Conservation (phyloP, 2,797 vertebrate species). For the Hydrophis major region DNA sequence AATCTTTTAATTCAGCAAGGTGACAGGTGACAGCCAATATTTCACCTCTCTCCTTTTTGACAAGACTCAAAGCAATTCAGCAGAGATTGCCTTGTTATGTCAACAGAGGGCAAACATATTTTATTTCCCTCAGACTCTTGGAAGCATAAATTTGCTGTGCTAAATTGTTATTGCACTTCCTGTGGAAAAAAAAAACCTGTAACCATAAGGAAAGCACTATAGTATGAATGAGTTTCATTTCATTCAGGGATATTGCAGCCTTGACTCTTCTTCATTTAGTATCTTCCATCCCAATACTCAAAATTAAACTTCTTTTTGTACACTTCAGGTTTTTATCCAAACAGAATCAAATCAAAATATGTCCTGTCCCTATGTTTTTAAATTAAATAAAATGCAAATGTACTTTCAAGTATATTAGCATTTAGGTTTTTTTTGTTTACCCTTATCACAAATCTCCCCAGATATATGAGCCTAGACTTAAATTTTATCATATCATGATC, state of each 20-base stretch:
- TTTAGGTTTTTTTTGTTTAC: neutral
- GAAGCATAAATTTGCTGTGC: neutral
- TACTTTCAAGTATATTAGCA: neutral
- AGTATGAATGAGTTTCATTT: neutral
- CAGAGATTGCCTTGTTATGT: neutral
- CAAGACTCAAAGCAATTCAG: slow-evolving; percentile 23
- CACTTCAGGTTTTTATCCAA: neutral
- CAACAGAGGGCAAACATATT: neutral
- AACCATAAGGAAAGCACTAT: neutral
- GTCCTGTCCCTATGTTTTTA: neutral
- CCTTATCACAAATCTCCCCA: neutral
- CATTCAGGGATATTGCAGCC: neutral
- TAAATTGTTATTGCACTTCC: neutral
- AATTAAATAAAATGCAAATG: neutral
- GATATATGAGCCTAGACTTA: neutral
- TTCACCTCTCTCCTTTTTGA: neutral
- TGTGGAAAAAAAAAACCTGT: neutral
- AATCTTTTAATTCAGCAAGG: slow-evolving; percentile 37
- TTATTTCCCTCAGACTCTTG: neutral
- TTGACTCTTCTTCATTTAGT: neutral
- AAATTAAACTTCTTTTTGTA: neutral
- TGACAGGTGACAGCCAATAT: slow-evolving; percentile 15
- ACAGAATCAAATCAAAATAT: neutral
- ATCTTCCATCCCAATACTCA: neutral
- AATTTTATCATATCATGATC: neutral